Evolutionary conservation across 2,113 vertebrate genomes (phyloP).

Genomic region (Eulacestoma nigropectus): DNA sequence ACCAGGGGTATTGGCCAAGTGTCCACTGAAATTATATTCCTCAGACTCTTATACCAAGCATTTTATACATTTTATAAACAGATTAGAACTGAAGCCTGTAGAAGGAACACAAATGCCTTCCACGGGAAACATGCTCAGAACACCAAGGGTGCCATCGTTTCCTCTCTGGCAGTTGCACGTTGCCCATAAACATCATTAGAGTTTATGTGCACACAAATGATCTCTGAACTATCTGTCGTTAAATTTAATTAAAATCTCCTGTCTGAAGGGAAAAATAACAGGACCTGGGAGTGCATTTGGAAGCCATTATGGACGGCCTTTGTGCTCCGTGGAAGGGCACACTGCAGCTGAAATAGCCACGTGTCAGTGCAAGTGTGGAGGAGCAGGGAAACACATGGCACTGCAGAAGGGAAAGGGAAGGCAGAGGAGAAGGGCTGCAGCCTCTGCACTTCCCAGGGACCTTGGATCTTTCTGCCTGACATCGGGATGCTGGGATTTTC

Average conservation of each 20-base stretch:
- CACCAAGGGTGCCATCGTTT: neutral
- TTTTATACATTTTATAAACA: neutral
- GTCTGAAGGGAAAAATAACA: neutral
- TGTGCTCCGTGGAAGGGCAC: neutral
- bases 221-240: neutral
- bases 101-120: neutral
- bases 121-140: neutral
- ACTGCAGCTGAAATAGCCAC: neutral
- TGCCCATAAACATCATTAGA: neutral
- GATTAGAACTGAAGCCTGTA: neutral
- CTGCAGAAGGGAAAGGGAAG: neutral
- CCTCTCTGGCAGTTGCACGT: neutral
- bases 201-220: neutral
- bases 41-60: neutral
- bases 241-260: conserved; percentile 2
- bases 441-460: neutral
- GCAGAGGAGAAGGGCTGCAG: neutral
- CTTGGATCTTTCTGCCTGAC: neutral
- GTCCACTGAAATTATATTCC: neutral
- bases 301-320: neutral
- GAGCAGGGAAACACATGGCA: neutral
- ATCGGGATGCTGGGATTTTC: accelerated
- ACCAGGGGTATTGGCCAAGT: neutral
- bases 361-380: accelerated
- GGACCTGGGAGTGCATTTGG: neutral